Conservation (phyloP, 2,888 invertebrate genomes). For the Lomographa bimaculata region DNA sequence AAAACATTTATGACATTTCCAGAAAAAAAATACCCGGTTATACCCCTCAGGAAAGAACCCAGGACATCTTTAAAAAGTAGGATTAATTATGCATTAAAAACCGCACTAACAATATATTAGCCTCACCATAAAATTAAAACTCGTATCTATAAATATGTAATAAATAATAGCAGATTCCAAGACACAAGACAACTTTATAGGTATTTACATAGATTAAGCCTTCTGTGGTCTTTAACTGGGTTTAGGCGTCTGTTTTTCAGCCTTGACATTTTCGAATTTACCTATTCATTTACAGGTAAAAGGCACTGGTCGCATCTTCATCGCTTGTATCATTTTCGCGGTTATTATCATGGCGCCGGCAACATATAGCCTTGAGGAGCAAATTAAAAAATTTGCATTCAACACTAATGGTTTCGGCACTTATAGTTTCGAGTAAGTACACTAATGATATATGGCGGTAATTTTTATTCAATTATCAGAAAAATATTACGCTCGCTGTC, state of each 20-base stretch:
- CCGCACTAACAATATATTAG: too few relatives aligned
- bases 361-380: conserved; percentile 46
- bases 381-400: conserved; percentile 59
- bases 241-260: conserved; percentile 36
- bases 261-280: conserved; percentile 59
- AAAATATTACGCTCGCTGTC: background rate
- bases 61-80: too few relatives aligned
- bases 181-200: conserved; percentile 3
- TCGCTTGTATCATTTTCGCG: conserved; percentile 42
- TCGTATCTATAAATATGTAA: too few relatives aligned
- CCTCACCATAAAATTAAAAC: too few relatives aligned
- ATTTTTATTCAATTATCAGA: conserved; percentile 15
- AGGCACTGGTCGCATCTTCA: conserved; percentile 42
- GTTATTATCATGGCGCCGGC: conserved; percentile 41
- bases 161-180: conserved; percentile 10
- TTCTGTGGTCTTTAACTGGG: conserved; percentile 4
- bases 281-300: conserved; percentile 58
- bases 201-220: conserved; percentile 10
- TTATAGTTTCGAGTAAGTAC: conserved; percentile 77
- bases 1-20: too few relatives aligned
- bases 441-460: conserved; percentile 22
- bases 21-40: too few relatives aligned
- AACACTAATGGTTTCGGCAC: conserved; percentile 70
- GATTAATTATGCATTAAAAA: too few relatives aligned
- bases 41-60: too few relatives aligned